phyloP scores from a whole-genome alignment of 64 coral and sea anemone genomes.

The Platygyra sinensis region DNA sequence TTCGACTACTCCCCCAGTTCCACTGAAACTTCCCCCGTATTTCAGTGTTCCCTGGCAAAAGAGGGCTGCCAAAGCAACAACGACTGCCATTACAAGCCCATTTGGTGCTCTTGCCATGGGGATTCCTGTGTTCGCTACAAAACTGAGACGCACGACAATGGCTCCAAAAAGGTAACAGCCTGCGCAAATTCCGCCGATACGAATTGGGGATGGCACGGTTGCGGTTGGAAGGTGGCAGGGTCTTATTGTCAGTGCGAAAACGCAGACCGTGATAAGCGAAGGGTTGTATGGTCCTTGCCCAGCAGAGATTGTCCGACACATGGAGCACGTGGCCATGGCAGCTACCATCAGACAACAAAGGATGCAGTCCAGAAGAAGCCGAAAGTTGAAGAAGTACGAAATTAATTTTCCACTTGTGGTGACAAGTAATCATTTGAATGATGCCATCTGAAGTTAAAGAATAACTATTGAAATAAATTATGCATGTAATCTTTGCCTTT shows the following conservation, averaged over 20 bases:
- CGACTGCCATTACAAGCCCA: constrained; percentile 48
- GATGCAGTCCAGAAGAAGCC: background rate
- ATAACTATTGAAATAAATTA: background rate
- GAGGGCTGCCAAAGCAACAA: constrained; percentile 41
- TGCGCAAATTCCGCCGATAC: background rate
- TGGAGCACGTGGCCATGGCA: background rate
- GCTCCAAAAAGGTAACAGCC: background rate
- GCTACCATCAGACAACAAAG: background rate
- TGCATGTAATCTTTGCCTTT: background rate
- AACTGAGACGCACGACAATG: constrained; percentile 14
- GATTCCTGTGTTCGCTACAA: constrained; percentile 57
- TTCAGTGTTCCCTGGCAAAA: constrained; percentile 33
- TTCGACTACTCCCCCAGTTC: background rate
- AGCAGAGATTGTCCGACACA: background rate
- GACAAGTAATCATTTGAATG: background rate
- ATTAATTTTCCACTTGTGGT: background rate
- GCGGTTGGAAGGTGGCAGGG: constrained; percentile 8
- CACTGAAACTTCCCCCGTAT: background rate
- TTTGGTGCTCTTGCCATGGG: constrained; percentile 49
- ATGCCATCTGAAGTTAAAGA: background rate
- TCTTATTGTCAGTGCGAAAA: constrained; percentile 14
- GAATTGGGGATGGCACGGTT: constrained; percentile 24
- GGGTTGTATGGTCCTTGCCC: background rate
- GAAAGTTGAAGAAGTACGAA: background rate
- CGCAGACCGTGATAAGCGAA: background rate